Evolutionary conservation across 2,797 vertebrate species (phyloP).

Genomic region (Pangasius krempfi): DNA sequence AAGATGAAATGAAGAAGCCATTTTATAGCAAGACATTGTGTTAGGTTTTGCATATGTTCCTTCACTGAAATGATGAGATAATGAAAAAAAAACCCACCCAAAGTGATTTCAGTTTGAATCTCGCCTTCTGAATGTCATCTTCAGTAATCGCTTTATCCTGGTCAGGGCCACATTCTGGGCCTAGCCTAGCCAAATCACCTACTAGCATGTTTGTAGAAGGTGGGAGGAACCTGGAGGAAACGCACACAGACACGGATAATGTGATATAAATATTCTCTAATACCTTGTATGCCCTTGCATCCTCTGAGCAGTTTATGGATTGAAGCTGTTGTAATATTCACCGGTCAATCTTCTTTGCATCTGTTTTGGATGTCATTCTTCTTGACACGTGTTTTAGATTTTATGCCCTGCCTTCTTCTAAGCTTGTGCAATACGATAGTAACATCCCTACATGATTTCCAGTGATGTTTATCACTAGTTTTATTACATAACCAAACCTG

Average conservation of each 20-base stretch:
- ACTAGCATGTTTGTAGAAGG: neutral
- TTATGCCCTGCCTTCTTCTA: neutral
- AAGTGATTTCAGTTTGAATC: neutral
- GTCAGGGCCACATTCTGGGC: neutral
- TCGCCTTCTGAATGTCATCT: neutral
- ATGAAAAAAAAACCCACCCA: neutral
- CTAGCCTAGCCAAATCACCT: neutral
- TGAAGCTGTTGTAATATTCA: neutral
- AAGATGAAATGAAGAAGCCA: neutral
- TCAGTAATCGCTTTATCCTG: neutral
- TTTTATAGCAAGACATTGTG: neutral
- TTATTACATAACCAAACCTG: neutral
- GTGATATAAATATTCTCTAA: neutral
- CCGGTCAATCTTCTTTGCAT: neutral
- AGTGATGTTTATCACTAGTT: neutral
- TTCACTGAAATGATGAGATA: neutral
- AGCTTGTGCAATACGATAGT: neutral
- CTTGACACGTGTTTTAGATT: neutral
- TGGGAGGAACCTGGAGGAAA: neutral
- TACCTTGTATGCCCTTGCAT: neutral
- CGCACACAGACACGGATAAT: neutral
- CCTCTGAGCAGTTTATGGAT: neutral
- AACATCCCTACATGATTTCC: neutral
- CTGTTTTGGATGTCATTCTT: neutral
- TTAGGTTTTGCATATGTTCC: neutral